A percentile compares a stretch with the other conserved stretches of the same genome.
These are phyloP conservation scores for Drosophila borborema DNA, from an alignment of 2,888 invertebrate genomes.

Conservation along the genomic window DNA sequence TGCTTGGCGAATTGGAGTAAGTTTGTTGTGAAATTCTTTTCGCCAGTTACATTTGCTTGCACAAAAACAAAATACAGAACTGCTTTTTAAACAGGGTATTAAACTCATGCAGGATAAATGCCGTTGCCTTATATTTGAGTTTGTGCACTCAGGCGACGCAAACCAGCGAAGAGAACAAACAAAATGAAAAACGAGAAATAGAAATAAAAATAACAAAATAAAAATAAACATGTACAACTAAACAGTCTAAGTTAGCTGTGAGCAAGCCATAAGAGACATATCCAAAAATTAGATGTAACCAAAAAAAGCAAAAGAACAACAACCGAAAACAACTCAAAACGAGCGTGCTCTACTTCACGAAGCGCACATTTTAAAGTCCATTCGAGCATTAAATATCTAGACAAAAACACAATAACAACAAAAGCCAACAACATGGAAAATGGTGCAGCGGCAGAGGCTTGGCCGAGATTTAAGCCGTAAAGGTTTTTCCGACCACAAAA, in stretches of 20 bases:
- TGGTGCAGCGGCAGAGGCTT: slow-evolving; percentile 19
- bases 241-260: slow-evolving; percentile 39
- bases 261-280: slow-evolving; percentile 23
- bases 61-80: not conserved
- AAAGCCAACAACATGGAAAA: not conserved
- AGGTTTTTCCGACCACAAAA: slow-evolving; percentile 45
- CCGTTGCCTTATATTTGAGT: slow-evolving; percentile 52
- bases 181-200: slow-evolving; percentile 25
- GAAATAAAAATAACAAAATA: slow-evolving; percentile 29
- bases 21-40: not conserved
- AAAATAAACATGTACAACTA: slow-evolving; percentile 49
- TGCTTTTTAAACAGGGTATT: slow-evolving; percentile 1
- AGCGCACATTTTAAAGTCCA: slow-evolving; percentile 63
- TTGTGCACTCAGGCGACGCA: slow-evolving; percentile 60
- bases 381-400: slow-evolving; percentile 66
- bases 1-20: not conserved
- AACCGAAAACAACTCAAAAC: slow-evolving; percentile 48
- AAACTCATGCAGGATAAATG: slow-evolving; percentile 44
- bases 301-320: slow-evolving; percentile 5
- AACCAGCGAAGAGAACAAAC: slow-evolving; percentile 38
- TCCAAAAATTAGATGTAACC: slow-evolving; percentile 11
- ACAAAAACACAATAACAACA: slow-evolving; percentile 10
- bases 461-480: slow-evolving; percentile 45
- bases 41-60: not conserved
- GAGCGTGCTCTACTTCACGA: slow-evolving; percentile 51